These are phyloP conservation scores for Oophaga sylvatica DNA, from an alignment of 2,797 vertebrate genomes.

Conservation along the genomic window DNA sequence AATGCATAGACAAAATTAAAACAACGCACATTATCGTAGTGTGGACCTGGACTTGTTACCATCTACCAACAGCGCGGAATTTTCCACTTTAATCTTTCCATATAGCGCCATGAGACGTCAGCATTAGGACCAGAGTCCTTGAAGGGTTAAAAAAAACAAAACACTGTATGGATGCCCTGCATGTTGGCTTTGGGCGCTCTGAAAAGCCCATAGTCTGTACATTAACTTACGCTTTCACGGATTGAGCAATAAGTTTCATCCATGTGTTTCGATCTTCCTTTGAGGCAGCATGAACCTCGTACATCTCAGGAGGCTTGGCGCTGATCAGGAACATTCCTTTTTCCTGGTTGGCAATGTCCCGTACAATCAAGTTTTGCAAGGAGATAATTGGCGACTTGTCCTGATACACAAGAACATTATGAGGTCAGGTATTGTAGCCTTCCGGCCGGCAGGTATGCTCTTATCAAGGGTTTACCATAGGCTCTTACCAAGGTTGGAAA, in stretches of 20 bases:
- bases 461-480: neutral
- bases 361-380: slow-evolving; percentile 85
- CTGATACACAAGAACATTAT: slow-evolving; percentile 66
- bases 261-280: slow-evolving; percentile 86
- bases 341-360: slow-evolving; percentile 95
- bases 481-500: slow-evolving; percentile 80
- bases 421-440: neutral
- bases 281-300: slow-evolving; percentile 86
- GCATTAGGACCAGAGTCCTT: too few species aligned
- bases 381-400: slow-evolving; percentile 89
- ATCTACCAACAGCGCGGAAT: too few species aligned
- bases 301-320: slow-evolving; percentile 88
- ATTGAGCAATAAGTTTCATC: slow-evolving; percentile 87
- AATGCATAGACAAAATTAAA: too few species aligned
- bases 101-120: too few species aligned
- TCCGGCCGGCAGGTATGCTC: neutral
- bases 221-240: slow-evolving; percentile 79
- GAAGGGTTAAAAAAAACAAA: too few species aligned
- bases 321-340: slow-evolving; percentile 92
- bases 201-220: neutral
- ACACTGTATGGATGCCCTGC: too few species aligned
- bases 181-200: too few species aligned
- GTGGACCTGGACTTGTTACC: too few species aligned
- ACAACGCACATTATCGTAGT: too few species aligned
- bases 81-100: too few species aligned